phyloP scores from a whole-genome alignment of 2,888 invertebrate genomes.

The Andrena praecox region DNA sequence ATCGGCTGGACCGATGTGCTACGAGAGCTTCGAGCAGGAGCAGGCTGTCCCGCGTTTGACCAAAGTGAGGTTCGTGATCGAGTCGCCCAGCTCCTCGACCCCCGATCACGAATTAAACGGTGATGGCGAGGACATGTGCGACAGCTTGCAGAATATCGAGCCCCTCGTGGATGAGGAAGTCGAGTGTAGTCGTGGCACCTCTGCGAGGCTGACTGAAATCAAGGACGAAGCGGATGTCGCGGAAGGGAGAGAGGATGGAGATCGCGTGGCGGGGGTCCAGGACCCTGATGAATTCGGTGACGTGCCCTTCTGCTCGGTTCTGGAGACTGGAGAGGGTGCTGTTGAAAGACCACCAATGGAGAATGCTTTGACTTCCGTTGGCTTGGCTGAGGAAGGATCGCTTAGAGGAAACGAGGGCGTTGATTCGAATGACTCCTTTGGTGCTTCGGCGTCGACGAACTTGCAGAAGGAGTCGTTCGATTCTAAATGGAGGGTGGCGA shows the following conservation, averaged over 20 bases:
- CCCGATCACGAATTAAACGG: conserved; percentile 55
- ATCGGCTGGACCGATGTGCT: conserved; percentile 51
- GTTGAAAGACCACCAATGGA: neutral
- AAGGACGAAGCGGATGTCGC: conserved; percentile 1
- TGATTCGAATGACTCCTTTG: neutral
- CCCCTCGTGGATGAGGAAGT: conserved; percentile 20
- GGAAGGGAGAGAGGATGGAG: neutral
- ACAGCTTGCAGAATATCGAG: conserved; percentile 40
- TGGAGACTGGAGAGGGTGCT: conserved; percentile 2
- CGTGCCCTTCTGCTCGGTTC: conserved; percentile 40
- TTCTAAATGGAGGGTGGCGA: neutral
- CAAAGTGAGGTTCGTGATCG: conserved; percentile 79
- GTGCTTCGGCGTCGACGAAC: neutral
- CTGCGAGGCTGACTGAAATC: conserved; percentile 36
- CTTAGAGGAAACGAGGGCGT: neutral
- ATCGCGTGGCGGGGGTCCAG: neutral
- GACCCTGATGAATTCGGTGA: conserved; percentile 38
- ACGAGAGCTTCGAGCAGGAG: conserved; percentile 52
- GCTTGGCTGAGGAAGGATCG: neutral
- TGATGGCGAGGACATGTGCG: conserved; percentile 14
- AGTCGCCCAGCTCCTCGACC: conserved; percentile 73
- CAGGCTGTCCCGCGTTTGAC: conserved; percentile 28
- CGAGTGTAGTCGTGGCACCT: neutral
- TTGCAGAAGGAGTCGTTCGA: neutral
- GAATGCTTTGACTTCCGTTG: neutral